A percentile compares a stretch with the other conserved stretches of the same genome.
phyloP scores from a whole-genome alignment of 2,888 invertebrate genomes.

The Lithophane socia region DNA sequence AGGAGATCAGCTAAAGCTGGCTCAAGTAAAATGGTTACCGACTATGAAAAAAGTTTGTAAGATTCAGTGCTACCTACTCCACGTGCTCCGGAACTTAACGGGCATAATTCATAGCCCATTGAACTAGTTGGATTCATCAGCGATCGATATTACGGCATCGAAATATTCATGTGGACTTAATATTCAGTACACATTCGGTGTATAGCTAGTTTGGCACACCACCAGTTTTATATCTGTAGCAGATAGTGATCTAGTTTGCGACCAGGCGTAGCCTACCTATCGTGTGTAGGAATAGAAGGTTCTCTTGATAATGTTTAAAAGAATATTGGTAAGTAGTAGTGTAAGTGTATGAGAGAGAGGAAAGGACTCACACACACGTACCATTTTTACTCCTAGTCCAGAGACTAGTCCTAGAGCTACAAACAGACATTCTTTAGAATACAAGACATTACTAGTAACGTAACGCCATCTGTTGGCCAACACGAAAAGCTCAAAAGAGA shows the following conservation, averaged over 20 bases:
- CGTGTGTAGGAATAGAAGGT: not conserved
- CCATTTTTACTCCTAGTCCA: no score
- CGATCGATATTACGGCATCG: constrained; percentile 48
- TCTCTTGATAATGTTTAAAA: not conserved
- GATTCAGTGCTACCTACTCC: not conserved
- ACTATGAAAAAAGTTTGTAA: not conserved
- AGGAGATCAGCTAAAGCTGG: not conserved
- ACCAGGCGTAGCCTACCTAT: not conserved
- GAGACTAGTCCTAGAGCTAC: no score
- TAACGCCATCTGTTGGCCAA: constrained; percentile 50
- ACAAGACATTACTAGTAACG: constrained; percentile 19
- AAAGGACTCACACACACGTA: not conserved
- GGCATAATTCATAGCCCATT: not conserved
- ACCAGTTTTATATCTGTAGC: constrained; percentile 53
- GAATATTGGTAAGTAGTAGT: no score
- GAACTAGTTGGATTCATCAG: constrained; percentile 21
- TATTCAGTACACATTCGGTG: constrained; percentile 40
- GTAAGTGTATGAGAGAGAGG: not conserved
- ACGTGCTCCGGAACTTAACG: not conserved
- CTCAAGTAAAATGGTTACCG: not conserved
- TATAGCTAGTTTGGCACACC: constrained; percentile 44
- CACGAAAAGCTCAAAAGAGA: not conserved
- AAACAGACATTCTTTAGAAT: no score
- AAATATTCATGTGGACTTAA: constrained; percentile 48
- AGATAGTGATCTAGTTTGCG: constrained; percentile 26